A percentile compares a stretch with the other conserved stretches of the same genome.
Conservation (phyloP, 2,888 invertebrate species). For the Drosophila atripex region DNA sequence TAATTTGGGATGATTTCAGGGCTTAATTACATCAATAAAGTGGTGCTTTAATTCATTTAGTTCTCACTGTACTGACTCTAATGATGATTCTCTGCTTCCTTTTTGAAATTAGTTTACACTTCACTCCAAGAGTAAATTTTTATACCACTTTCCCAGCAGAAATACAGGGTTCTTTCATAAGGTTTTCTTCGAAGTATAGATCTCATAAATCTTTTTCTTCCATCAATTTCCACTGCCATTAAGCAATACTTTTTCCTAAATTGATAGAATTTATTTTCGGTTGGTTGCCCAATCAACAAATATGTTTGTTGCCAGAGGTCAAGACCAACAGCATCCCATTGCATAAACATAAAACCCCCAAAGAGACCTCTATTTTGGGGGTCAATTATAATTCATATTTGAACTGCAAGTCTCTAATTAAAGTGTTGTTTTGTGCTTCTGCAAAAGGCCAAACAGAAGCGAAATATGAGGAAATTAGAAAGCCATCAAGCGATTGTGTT, state of each 20-base stretch:
- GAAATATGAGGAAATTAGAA: slow-evolving; percentile 48
- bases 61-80: background rate
- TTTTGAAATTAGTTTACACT: background rate
- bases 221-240: slow-evolving; percentile 14
- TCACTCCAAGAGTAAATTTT: background rate
- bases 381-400: slow-evolving; percentile 65
- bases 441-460: background rate
- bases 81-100: slow-evolving; percentile 4
- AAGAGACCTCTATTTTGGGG: slow-evolving; percentile 19
- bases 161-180: background rate
- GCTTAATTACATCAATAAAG: background rate
- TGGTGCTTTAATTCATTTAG: background rate
- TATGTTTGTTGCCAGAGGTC: slow-evolving; percentile 26
- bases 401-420: slow-evolving; percentile 43
- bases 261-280: slow-evolving; percentile 17
- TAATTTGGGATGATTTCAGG: background rate
- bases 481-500: slow-evolving; percentile 27
- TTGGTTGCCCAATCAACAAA: slow-evolving; percentile 33
- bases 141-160: background rate
- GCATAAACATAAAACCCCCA: slow-evolving; percentile 10
- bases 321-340: slow-evolving; percentile 12
- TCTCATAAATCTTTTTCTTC: slow-evolving; percentile 7
- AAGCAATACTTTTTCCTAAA: slow-evolving; percentile 15
- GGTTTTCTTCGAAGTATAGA: background rate
- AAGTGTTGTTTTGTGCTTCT: slow-evolving; percentile 23